These are phyloP conservation scores for Calosoma granatense DNA, from an alignment of 1,140 invertebrate genomes.

Conservation along the genomic window DNA sequence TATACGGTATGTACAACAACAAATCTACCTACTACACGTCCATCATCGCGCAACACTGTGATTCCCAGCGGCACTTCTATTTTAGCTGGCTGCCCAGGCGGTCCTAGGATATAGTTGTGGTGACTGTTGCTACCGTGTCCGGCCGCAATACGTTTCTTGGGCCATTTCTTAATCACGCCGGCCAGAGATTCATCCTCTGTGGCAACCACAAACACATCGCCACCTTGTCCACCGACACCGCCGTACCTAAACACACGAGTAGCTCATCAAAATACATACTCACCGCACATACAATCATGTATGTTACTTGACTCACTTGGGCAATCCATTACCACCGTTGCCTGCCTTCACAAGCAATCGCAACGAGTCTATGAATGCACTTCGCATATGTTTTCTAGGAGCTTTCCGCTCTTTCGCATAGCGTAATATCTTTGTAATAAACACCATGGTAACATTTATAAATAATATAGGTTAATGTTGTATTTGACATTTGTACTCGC, in stretches of 20 bases:
- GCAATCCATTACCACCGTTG: slow-evolving; percentile 50
- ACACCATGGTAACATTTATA: slow-evolving; percentile 38
- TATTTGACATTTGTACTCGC: no score
- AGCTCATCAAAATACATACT: no score
- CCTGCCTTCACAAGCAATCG: slow-evolving; percentile 63
- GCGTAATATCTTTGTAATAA: slow-evolving; percentile 28
- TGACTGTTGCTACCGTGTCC: slow-evolving; percentile 58
- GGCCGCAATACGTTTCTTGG: slow-evolving; percentile 49
- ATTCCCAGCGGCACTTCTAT: slow-evolving; percentile 74
- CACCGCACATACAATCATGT: no score
- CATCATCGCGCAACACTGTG: slow-evolving; percentile 53
- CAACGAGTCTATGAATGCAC: slow-evolving; percentile 62
- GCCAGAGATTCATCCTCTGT: slow-evolving; percentile 47
- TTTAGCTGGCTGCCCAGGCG: slow-evolving; percentile 53
- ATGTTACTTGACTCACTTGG: slow-evolving; percentile 29
- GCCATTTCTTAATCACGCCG: slow-evolving; percentile 40
- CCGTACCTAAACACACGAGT: slow-evolving; percentile 77
- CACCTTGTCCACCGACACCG: slow-evolving; percentile 77
- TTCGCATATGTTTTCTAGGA: slow-evolving; percentile 32
- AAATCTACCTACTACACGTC: slow-evolving; percentile 44
- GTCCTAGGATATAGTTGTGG: slow-evolving; percentile 61
- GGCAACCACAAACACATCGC: slow-evolving; percentile 63
- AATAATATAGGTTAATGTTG: no score
- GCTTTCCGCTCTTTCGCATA: slow-evolving; percentile 24
- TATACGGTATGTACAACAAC: no score